phyloP scores from a whole-genome alignment of 2,113 vertebrate genomes.

The Acrocephalus kingi region DNA sequence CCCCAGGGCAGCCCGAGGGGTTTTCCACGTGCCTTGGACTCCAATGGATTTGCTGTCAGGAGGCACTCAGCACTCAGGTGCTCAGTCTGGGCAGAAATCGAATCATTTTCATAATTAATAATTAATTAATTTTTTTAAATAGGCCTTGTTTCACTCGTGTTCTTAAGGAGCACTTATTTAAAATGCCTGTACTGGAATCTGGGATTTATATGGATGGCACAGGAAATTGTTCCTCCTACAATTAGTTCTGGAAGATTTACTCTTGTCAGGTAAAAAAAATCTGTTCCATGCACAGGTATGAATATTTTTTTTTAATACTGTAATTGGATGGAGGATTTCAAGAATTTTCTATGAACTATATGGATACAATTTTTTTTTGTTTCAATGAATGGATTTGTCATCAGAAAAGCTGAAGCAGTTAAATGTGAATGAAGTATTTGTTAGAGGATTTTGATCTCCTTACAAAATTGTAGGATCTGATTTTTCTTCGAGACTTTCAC shows the following conservation, averaged over 20 bases:
- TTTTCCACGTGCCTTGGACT: too few relatives aligned
- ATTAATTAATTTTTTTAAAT: too few relatives aligned
- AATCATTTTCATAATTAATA: background rate
- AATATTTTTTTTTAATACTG: background rate
- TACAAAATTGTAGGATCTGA: background rate
- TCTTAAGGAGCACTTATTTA: background rate
- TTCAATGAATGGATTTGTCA: background rate
- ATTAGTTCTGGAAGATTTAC: background rate
- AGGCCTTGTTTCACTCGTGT: background rate
- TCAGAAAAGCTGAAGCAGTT: background rate
- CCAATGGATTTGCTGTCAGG: background rate
- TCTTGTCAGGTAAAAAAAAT: background rate
- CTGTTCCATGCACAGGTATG: background rate
- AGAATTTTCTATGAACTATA: accelerated
- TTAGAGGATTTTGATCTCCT: background rate
- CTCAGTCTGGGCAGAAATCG: background rate
- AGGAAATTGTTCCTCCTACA: background rate
- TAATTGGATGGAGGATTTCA: background rate
- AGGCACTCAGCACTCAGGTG: background rate
- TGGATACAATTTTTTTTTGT: too few relatives aligned
- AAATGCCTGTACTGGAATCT: background rate
- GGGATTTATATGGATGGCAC: background rate
- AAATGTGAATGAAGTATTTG: background rate
- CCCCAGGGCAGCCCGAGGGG: too few relatives aligned
- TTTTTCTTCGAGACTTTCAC: background rate